phyloP scores from a whole-genome alignment of 2,888 invertebrate species.

The Schizotus pectinicornis region DNA sequence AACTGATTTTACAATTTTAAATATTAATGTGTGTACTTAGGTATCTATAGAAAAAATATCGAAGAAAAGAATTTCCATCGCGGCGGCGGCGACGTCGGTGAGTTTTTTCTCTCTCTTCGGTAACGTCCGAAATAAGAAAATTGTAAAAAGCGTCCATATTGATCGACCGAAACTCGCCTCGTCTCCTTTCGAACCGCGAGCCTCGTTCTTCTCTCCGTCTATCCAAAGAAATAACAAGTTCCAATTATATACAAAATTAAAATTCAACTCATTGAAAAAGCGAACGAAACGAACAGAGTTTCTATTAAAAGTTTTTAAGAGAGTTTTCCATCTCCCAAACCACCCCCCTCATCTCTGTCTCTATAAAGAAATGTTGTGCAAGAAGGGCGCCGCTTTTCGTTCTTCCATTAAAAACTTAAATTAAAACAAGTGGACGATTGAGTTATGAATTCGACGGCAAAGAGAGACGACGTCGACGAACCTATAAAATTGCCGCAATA shows the following conservation, averaged over 20 bases:
- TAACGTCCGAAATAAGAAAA: slow-evolving; percentile 21
- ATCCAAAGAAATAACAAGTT: slow-evolving; percentile 55
- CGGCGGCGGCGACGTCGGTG: too few relatives aligned
- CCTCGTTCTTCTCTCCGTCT: slow-evolving; percentile 44
- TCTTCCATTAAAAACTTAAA: slow-evolving; percentile 57
- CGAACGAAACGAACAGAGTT: slow-evolving; percentile 54
- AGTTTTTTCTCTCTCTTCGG: too few relatives aligned
- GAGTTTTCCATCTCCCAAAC: slow-evolving; percentile 46
- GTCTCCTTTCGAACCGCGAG: slow-evolving; percentile 28
- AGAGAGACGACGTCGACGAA: too few relatives aligned
- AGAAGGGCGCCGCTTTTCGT: slow-evolving; percentile 35
- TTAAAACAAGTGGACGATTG: slow-evolving; percentile 56
- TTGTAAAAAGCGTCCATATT: slow-evolving; percentile 19
- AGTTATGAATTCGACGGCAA: too few relatives aligned
- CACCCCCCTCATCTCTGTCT: slow-evolving; percentile 23
- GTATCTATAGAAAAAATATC: too few relatives aligned
- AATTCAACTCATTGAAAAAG: slow-evolving; percentile 60
- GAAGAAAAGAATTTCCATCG: too few relatives aligned
- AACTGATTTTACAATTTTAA: too few relatives aligned
- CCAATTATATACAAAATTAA: slow-evolving; percentile 59
- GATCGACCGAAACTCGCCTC: slow-evolving; percentile 16
- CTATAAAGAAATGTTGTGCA: slow-evolving; percentile 51
- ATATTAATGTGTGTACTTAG: too few relatives aligned
- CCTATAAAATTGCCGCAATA: too few relatives aligned
- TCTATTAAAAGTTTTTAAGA: slow-evolving; percentile 59